Evolutionary conservation across 2,113 vertebrate genomes (phyloP).

Genomic region (Crotalus tigris): DNA sequence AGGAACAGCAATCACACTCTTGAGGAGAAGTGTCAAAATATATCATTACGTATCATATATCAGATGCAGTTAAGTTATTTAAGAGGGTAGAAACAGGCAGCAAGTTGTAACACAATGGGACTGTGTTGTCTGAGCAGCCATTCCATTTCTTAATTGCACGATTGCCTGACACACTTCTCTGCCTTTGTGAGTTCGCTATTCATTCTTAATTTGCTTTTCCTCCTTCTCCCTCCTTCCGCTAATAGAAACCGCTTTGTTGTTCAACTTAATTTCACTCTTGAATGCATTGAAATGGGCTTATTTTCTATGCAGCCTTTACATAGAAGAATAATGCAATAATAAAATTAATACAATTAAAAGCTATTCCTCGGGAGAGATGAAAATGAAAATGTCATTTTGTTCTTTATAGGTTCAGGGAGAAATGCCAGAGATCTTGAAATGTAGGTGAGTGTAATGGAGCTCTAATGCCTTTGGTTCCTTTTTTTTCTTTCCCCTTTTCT

Average conservation of each 20-base stretch:
- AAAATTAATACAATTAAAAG: constrained; percentile 33
- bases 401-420: constrained; percentile 28
- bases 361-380: constrained; percentile 15
- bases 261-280: constrained; percentile 64
- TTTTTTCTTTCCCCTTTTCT: not conserved
- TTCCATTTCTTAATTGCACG: constrained; percentile 46
- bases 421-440: constrained; percentile 26
- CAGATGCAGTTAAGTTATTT: constrained; percentile 12
- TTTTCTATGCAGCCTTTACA: constrained; percentile 29
- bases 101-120: constrained; percentile 26
- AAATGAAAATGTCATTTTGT: constrained; percentile 13
- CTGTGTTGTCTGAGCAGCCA: constrained; percentile 40
- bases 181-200: constrained; percentile 40
- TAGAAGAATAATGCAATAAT: constrained; percentile 53
- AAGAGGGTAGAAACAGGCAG: constrained; percentile 5
- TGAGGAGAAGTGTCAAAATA: not conserved
- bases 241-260: constrained; percentile 57
- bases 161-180: constrained; percentile 48
- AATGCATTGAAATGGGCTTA: constrained; percentile 55
- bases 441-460: not conserved
- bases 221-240: constrained; percentile 15
- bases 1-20: too few species aligned
- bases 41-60: not conserved
- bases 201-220: constrained; percentile 22
- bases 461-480: not conserved